Conservation (phyloP, 2,797 vertebrate species). For the Bradypodion ventrale region DNA sequence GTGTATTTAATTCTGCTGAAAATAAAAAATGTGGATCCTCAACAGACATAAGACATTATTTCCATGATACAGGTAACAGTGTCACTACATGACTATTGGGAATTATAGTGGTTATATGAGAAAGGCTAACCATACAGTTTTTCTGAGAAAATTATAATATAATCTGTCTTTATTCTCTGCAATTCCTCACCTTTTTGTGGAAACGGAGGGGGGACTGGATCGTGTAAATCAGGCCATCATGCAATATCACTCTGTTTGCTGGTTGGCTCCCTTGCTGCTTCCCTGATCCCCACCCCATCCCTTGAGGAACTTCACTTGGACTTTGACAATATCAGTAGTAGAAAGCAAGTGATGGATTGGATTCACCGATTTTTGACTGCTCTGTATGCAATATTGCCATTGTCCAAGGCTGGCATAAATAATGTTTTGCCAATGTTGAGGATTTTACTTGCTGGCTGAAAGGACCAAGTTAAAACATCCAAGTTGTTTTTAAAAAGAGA, state of each 20-base stretch:
- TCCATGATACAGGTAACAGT: no score
- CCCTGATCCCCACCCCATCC: neutral
- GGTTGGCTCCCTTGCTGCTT: neutral
- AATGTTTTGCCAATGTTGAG: neutral
- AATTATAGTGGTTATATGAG: no score
- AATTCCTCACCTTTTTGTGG: no score
- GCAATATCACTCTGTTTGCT: neutral
- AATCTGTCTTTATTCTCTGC: no score
- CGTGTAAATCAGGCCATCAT: neutral
- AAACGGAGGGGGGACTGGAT: no score
- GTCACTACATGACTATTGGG: no score
- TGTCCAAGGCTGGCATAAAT: neutral
- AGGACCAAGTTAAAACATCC: constrained; percentile 46
- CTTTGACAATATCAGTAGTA: neutral
- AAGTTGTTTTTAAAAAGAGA: constrained; percentile 51
- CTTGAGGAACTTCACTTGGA: neutral
- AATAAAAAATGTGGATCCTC: no score
- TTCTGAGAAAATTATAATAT: no score
- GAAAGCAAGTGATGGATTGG: neutral
- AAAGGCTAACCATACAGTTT: no score
- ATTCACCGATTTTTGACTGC: neutral
- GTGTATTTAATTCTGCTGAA: no score
- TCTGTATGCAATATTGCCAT: neutral
- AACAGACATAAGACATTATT: no score
- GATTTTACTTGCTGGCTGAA: constrained; percentile 44